phyloP scores from a whole-genome alignment of 2,888 invertebrate species.

The Tetragnatha montana region DNA sequence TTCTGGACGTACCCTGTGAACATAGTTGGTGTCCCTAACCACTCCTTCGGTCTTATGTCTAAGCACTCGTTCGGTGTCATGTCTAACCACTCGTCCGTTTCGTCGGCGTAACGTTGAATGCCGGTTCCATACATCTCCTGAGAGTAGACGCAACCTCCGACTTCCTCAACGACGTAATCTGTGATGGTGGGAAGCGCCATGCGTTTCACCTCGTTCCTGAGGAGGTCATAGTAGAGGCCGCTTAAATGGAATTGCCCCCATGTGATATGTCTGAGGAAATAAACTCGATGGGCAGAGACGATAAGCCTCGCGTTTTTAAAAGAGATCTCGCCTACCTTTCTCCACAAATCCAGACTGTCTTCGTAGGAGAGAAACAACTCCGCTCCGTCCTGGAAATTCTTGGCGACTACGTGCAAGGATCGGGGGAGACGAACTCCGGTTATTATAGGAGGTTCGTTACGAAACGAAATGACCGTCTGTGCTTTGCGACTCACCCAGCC shows the following conservation, averaged over 20 bases:
- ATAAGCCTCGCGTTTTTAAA: neutral
- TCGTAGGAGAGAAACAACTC: constrained; percentile 7
- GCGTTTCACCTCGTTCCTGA: neutral
- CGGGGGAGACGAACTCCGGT: no score
- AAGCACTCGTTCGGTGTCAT: no score
- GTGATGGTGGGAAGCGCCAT: neutral
- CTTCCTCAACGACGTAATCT: neutral
- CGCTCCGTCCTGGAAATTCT: neutral
- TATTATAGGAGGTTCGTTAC: no score
- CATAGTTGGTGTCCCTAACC: no score
- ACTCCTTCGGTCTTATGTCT: no score
- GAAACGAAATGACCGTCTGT: no score
- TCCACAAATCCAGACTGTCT: constrained; percentile 24
- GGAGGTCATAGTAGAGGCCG: neutral
- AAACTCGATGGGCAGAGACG: neutral
- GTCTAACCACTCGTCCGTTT: neutral
- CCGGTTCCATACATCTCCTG: neutral
- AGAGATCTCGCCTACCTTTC: neutral
- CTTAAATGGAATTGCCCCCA: neutral
- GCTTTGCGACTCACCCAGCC: no score
- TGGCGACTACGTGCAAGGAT: no score
- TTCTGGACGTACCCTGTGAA: no score
- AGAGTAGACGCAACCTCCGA: neutral
- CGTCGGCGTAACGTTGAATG: neutral
- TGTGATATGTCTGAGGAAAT: neutral